Conservation (phyloP, 2,113 vertebrate species). For the Trematocara stigmaticum region DNA sequence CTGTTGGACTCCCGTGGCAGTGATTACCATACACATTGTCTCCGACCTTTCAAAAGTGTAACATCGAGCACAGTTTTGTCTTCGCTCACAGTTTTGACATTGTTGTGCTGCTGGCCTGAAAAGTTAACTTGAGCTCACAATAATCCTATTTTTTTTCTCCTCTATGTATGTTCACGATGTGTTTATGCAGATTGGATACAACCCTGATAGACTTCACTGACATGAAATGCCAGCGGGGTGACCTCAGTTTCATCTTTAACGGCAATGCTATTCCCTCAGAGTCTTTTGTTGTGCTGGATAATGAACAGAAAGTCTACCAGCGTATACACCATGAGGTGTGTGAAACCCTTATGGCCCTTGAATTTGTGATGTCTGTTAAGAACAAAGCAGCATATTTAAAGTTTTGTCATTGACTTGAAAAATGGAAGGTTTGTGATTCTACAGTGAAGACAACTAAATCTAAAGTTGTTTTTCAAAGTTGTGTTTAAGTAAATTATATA, state of each 20-base stretch:
- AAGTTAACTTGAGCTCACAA: neutral
- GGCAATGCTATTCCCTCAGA: conserved; percentile 90
- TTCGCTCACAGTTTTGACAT: neutral
- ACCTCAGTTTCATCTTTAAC: conserved; percentile 98
- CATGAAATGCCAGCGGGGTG: conserved; percentile 99
- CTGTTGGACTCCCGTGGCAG: neutral
- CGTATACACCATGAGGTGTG: conserved; percentile 95
- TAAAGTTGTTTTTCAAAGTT: neutral
- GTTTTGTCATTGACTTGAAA: neutral
- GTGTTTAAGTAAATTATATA: neutral
- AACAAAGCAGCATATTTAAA: neutral
- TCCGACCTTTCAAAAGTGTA: neutral
- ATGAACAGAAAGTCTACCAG: conserved; percentile 98
- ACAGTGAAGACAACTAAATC: neutral
- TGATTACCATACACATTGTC: neutral
- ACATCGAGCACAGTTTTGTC: neutral
- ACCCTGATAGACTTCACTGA: conserved; percentile 98
- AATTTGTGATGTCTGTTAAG: neutral
- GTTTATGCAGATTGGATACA: conserved; percentile 86
- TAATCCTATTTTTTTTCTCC: neutral
- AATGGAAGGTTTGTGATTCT: neutral
- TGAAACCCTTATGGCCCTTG: neutral
- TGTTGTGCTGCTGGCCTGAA: neutral
- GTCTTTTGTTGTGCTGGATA: conserved; percentile 98
- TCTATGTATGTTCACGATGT: neutral